phyloP scores from a whole-genome alignment of 2,797 vertebrate genomes.

The Phataginus tetradactyla region DNA sequence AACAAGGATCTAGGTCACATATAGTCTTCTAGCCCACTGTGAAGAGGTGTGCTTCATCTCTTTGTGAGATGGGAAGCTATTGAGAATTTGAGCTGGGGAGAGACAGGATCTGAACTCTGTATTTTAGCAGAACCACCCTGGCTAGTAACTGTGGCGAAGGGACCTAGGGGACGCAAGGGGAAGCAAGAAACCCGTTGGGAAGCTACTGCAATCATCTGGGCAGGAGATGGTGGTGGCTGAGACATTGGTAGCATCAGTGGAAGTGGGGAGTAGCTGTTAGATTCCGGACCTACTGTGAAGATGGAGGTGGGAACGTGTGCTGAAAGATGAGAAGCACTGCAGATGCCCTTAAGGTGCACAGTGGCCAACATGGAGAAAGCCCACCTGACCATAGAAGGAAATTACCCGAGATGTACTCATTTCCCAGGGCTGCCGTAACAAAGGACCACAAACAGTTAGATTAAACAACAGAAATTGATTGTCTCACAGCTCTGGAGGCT shows the following conservation, averaged over 20 bases:
- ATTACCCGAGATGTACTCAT: not conserved
- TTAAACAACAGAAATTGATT: not conserved
- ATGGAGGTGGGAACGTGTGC: too few relatives aligned
- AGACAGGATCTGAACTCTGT: not conserved
- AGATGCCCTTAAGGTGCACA: too few relatives aligned
- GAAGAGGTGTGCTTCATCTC: not conserved
- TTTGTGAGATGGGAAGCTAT: not conserved
- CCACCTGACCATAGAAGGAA: not conserved
- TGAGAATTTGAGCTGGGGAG: not conserved
- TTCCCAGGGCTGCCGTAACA: not conserved
- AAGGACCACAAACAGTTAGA: not conserved
- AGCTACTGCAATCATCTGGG: not conserved
- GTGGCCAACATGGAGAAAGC: not conserved
- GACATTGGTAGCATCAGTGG: not conserved
- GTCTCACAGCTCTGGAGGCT: not conserved
- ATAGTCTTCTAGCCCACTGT: not conserved
- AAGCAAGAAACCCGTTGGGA: not conserved
- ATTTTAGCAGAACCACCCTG: not conserved
- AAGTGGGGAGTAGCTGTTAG: not conserved
- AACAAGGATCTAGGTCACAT: not conserved
- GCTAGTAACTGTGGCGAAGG: not conserved
- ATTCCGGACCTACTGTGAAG: not conserved
- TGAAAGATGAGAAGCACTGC: not conserved
- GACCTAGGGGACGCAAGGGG: not conserved
- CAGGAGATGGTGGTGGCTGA: not conserved